Evolutionary conservation across 92 coral and sea anemone genomes (phyloP), one percentile per base, ranked within the genome.

Genomic region (Diadumene lineata): DNA sequence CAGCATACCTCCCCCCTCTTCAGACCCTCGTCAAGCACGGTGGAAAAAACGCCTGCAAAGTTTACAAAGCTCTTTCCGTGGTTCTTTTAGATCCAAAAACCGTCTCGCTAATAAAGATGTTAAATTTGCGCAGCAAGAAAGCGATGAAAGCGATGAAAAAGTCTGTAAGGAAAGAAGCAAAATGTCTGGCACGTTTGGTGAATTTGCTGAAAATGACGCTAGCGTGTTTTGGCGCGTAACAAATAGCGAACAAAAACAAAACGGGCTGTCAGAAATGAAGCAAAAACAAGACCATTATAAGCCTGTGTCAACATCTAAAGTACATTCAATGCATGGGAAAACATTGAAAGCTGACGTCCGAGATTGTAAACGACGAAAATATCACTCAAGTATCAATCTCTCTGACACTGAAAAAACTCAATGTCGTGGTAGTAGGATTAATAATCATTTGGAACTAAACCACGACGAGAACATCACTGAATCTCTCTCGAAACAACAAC

Each of bases 41-140:
- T 80, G 89, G 85, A 79, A 79, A 29, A 62, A 72, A 31, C 89
- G 89, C 29, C 79, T 85, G 30, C 89, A 85, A 9, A 74, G 75
- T 31, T 60, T 80, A 17, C 85, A 79, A 24, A 74, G 57, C 26
- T 74, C 85, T 18, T 64, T 80, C 31, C 81, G 88, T 28, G 64
- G 58, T 19, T 84, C 88, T 10, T 31, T 84, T 48, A 77, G 88
- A 60, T n/a, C 71, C 31, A 84, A 79, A 34, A 84, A 33, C 13
- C 26, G 81, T 56, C 26, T 27, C 24, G 0, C 71, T 10, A 44
- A 16, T 28, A 61, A 74, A 28, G 70, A 43, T 7, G 7, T 22
- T 9, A 61, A 19, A 61, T 31, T 24, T 30, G 63, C 61, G 23
- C 15, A 17, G 0, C 57, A 74, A 43, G 43, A 23, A 25, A 32